Evolutionary conservation across 2,888 invertebrate genomes (phyloP).

Genomic region (Perithous albicinctus): DNA sequence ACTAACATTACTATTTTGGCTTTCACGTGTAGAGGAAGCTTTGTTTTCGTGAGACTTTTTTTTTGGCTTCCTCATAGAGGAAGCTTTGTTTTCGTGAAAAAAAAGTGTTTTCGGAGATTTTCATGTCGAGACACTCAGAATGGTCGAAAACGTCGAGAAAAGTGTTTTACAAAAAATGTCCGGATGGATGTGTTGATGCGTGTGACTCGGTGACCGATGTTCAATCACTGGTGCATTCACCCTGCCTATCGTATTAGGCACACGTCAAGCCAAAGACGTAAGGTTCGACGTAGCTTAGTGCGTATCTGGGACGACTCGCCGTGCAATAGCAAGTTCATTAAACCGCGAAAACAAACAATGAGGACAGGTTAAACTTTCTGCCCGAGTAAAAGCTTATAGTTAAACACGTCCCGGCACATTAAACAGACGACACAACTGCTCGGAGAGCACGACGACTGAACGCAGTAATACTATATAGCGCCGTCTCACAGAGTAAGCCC

Average conservation of each 20-base stretch:
- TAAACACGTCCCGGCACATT: conserved; percentile 49
- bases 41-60: no score
- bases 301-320: neutral
- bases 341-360: conserved; percentile 49
- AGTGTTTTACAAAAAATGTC: no score
- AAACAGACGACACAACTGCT: conserved; percentile 55
- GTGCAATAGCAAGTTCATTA: conserved; percentile 32
- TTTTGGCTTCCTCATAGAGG: no score
- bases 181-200: no score
- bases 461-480: conserved; percentile 6
- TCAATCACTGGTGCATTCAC: no score
- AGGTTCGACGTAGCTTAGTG: no score
- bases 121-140: no score
- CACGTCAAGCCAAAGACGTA: neutral
- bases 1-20: no score
- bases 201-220: no score
- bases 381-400: conserved; percentile 48
- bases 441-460: conserved; percentile 17
- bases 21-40: neutral
- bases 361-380: conserved; percentile 42
- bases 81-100: no score
- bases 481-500: conserved; percentile 46
- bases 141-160: no score
- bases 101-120: no score
- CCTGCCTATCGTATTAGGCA: neutral